Percentiles rank a stretch among this genome's conserved stretches.
Conservation (phyloP, 2,797 vertebrate species). For the Lutjanus campechanus region DNA sequence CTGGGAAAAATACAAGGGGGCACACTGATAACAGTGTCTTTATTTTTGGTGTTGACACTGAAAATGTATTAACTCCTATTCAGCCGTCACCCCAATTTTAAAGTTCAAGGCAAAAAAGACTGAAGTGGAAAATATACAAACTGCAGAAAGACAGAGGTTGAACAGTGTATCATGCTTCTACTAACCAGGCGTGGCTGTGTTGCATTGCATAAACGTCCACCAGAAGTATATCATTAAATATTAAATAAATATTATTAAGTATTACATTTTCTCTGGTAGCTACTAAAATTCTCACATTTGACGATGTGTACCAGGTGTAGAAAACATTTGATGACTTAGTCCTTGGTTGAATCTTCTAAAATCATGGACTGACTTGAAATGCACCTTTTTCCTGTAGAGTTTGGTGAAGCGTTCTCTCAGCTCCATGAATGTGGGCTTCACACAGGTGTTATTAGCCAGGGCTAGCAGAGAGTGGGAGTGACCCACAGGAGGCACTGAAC, state of each 20-base stretch:
- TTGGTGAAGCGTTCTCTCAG: constrained; percentile 90
- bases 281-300: background rate
- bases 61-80: too few species aligned
- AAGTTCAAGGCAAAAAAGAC: too few species aligned
- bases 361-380: background rate
- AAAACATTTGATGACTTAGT: background rate
- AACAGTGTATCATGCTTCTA: background rate
- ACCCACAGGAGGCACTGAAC: constrained; percentile 94
- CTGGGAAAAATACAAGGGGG: too few species aligned
- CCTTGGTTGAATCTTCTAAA: background rate
- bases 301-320: background rate
- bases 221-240: too few species aligned
- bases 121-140: background rate
- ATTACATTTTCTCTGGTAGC: background rate
- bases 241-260: background rate
- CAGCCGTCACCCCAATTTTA: too few species aligned
- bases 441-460: constrained; percentile 96
- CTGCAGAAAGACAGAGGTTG: background rate
- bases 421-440: constrained; percentile 91
- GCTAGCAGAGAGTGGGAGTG: constrained; percentile 93
- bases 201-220: too few species aligned
- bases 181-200: too few species aligned
- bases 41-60: too few species aligned
- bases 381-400: constrained; percentile 95
- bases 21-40: too few species aligned